Evolutionary conservation across 2,113 vertebrate species (phyloP), one percentile per base, ranked within the genome.

Genomic region (Nibea albiflora): DNA sequence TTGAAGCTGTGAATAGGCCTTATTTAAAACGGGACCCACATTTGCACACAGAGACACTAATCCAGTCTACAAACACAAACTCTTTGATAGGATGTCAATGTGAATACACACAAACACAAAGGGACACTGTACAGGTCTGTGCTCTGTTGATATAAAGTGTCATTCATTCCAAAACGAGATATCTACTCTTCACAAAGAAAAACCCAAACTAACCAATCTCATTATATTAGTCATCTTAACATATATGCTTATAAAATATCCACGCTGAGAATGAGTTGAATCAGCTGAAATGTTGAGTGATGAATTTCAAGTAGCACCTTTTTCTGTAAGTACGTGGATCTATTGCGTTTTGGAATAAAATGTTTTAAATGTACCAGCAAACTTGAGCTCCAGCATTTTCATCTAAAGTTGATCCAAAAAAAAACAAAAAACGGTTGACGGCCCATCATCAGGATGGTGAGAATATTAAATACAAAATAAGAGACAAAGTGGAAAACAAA

Each of bases 1-100:
- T 93, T 93, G 88, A 91, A 87, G 87, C 92, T 90, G 93, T 94
- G 92, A 94, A 93, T 90, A 92, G 93, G 92, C 93, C 86, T 91
- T 92, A 62, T 89, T 85, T 72, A 49, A 39, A 90, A 88, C 63
- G 70, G 85, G 85, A 91, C 79, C 78, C 74, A 91, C 68, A 81
- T 87, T 87, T 83, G 76, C 73, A 85, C 76, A 89, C 70, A 88
- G 57, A 90, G 69, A 90, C 20, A 19, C 62, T 84, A 85, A 89
- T 90, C 86, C 79, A 81, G 76, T 90, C 81, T 88, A 91, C 78
- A 86, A 83, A 91, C 84, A 90, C 85, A 92, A 89, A 91, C 44
- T 73, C 58, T 83, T 83, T 89, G 77, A 88, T 71, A 81, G 73
- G 84, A 78, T 65, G 71, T 83, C 50, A 70, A 60, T 58, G 67